Conservation (phyloP, 1,140 invertebrate genomes). For the Stegodyphus mimosarum region DNA sequence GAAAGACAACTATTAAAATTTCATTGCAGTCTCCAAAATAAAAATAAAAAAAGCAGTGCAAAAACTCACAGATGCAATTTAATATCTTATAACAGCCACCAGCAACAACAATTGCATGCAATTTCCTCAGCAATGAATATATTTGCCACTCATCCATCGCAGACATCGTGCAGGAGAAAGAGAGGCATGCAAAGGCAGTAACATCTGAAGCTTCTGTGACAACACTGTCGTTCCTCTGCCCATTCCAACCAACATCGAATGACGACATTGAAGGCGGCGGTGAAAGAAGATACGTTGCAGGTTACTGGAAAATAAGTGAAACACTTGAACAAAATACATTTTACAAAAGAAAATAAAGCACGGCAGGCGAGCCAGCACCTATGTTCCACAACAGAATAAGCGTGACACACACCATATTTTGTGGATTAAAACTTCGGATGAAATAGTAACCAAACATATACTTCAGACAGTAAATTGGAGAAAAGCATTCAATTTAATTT, state of each 20-base stretch:
- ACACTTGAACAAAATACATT: conserved; percentile 47
- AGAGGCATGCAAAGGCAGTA: conserved; percentile 48
- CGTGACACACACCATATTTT: neutral
- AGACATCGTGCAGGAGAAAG: conserved; percentile 31
- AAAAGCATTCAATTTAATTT: neutral
- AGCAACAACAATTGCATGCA: conserved; percentile 58
- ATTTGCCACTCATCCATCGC: conserved; percentile 13
- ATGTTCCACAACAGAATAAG: conserved; percentile 26
- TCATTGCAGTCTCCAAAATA: neutral
- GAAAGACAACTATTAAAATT: neutral
- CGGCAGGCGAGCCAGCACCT: conserved; percentile 38
- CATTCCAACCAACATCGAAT: conserved; percentile 60
- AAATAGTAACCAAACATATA: neutral
- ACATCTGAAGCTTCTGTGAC: conserved; percentile 58
- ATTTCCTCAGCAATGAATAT: conserved; percentile 14
- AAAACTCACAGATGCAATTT: conserved; percentile 53
- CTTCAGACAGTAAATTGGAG: conserved; percentile 10
- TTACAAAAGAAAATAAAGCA: conserved; percentile 38
- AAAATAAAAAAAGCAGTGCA: conserved; percentile 55
- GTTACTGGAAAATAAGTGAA: conserved; percentile 60
- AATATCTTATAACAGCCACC: conserved; percentile 48
- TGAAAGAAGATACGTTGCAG: conserved; percentile 50
- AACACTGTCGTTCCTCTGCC: conserved; percentile 56
- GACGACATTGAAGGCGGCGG: conserved; percentile 43
- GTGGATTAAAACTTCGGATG: neutral